A percentile compares a stretch with the other conserved stretches of the same genome.
Conservation (phyloP, 1,140 invertebrate species). For the Scylla paramamosain region DNA sequence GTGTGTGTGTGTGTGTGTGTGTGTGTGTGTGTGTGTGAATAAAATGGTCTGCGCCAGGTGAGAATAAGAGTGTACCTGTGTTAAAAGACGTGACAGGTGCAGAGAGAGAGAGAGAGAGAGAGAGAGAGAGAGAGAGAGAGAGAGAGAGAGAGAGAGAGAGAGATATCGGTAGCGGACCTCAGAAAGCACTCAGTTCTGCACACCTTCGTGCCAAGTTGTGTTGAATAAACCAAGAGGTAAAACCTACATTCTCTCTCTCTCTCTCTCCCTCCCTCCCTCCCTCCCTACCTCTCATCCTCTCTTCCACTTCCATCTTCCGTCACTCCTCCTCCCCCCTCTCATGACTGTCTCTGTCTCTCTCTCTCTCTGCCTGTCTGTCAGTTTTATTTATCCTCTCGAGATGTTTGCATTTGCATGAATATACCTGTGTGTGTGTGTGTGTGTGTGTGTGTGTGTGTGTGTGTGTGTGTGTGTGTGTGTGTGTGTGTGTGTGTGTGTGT, state of each 20-base stretch:
- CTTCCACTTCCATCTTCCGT: background rate
- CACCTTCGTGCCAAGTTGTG: background rate
- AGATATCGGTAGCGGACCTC: background rate
- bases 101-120: too few relatives aligned
- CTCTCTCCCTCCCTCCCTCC: background rate
- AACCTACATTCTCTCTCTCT: background rate
- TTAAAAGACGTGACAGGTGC: too few relatives aligned
- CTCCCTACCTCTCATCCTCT: background rate
- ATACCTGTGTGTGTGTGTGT: background rate
- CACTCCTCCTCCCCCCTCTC: too few relatives aligned
- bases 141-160: background rate
- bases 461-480: slow-evolving; percentile 39
- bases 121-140: too few relatives aligned
- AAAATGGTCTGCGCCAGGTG: too few relatives aligned
- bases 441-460: slow-evolving; percentile 40
- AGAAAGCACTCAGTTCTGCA: too few relatives aligned
- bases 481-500: slow-evolving; percentile 46
- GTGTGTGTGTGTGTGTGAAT: background rate
- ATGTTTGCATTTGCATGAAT: background rate
- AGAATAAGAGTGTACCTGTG: too few relatives aligned
- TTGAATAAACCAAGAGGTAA: background rate
- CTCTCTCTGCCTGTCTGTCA: background rate
- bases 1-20: too few relatives aligned
- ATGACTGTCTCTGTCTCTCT: background rate
- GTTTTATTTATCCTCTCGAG: background rate